Evolutionary conservation across 2,888 invertebrate species (phyloP), one percentile per base, ranked within the genome.

Genomic region (Dryococelus australis): DNA sequence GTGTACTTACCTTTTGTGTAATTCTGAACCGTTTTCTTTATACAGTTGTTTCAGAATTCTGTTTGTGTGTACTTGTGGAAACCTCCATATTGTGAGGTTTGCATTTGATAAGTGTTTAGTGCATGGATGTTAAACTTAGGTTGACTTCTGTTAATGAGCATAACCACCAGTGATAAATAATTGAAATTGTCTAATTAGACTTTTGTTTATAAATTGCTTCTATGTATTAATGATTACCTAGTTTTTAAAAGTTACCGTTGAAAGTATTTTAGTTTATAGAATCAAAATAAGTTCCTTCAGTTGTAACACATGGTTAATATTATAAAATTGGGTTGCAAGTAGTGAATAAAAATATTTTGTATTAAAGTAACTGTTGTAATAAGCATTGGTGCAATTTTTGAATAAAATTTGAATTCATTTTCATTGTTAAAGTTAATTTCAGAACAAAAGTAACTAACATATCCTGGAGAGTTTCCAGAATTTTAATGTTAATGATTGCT

Each of bases 21-120:
- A 65, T 65, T 65, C 65, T 20, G n/a, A 65, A n/a, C 65, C 24
- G 65, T 65, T 65, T 24, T 9, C 65, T n/a, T 6, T 8, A 65
- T 65, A 65, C 65, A 65, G 65, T 65, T n/a, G n/a, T n/a, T 65
- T 65, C 16, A 65, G 20, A 20, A 65, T 65, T 65, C 16, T 65
- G 65, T 65, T 65, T n/a, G 8, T 20, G n/a, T 65, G 65, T 65
- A 65, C n/a, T 65, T 24, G 65, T 65, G 20, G 20, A 24, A 65
- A 65, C n/a, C 65, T 65, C 65, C n/a, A n/a, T 65, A 65, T 51
- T 65, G 65, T 65, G 65, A 65, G 65, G 65, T 65, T 65, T 65
- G 65, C 65, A 65, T 65, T 65, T 65, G 20, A 65, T 65, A 65
- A 24, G n/a, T 65, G 10, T 65, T 65, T 65, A n/a, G n/a, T 65